Base-by-base conservation (phyloP, 2,888 invertebrate genomes). In the Drosophila meridiana region DNA sequence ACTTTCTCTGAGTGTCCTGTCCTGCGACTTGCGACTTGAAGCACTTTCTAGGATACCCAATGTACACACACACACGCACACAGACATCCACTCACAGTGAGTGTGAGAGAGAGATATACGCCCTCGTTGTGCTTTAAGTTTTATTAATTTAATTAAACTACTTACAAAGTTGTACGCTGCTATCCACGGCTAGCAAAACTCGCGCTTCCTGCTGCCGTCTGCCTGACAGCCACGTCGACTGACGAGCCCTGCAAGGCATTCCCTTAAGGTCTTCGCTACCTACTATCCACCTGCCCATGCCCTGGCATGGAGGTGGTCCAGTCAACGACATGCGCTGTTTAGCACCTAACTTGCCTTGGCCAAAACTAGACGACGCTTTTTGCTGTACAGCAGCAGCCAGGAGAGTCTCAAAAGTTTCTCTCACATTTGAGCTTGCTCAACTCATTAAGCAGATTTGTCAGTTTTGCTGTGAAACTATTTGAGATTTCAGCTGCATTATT, bases 131-230 rank as follows among this genome's bases (percentile, higher is more conserved):
- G 85, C 89, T 89, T 87, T 87, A 87, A 89, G 89, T 89, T 87
- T 87, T 87, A 89, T 87, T 89, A 87, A 87, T 87, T 87, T 89
- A 89, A 87, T 87, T 87, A 87, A 87, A 87, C 89, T 89, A 87
- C 86, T 89, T 87, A 87, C 86, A 87, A 87, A 87, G 86, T 87
- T 87, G 86, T 85, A 71, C 67, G 45, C 78, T 64, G 56, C 64
- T 65, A 83, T 78, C 81, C 87, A 78, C 78, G 83, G 68, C 74
- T 70, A 86, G 88, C 73, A 43, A 73, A 65, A 57, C 69, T 78
- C 73, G 77, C 69, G 73, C 72, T 80, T 65, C 76, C 50, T 11
- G 13, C 53, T 36, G 11, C 52, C 34, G 34, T 11, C 53, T 13
- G 52, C 11, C 78, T 71, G 48, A 58, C 60, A 61, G 32, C 63